Evolutionary conservation across 2,797 vertebrate genomes (phyloP), one percentile per base, ranked within the genome.

Genomic region (Molothrus aeneus): DNA sequence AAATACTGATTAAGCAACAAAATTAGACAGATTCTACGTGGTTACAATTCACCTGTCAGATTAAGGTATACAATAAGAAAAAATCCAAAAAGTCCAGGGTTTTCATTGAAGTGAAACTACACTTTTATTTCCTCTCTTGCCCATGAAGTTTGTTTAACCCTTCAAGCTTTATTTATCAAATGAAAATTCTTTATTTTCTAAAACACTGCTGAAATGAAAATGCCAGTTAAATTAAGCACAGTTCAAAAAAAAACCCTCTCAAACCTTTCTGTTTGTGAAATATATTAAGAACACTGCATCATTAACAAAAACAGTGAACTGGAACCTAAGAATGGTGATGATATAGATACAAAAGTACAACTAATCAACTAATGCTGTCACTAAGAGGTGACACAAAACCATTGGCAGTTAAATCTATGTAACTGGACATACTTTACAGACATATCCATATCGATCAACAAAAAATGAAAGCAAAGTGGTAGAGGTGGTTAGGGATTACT

Each of bases 171-270:
- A 61, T 36, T 69, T 81, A 59, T 26, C 17, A 79, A 50, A 72
- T 34, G 3, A 90, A 74, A 80, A 70, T 4, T 31, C 19, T 40
- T 88, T 59, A 18, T 85, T 81, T 29, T 34, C 9, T 32, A 80
- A 54, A 92, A 63, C 18, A 60, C 11, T 42, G 24, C 28, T 75
- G 70, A 61, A 93, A 61, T 77, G 25, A 56, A 88, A 80, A 57
- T 4, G 68, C 3, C 9, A 31, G 19, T 38, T 75, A 77, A 86
- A 77, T 29, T 19, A 48, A 64, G 29, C 9, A 53, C 3, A 20
- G 10, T 34, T 48, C 0, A 73, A 26, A 43, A 36, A 50, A 29
- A 16, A 1, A 12, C 1, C 7, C 13, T 20, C 43, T 51, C 24
- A 57, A 59, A 34, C 7, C 3, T 38, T 73, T 45, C 17, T 66